These are phyloP conservation scores for Beaufortia kweichowensis DNA, from an alignment of 2,113 vertebrate genomes.

Conservation along the genomic window DNA sequence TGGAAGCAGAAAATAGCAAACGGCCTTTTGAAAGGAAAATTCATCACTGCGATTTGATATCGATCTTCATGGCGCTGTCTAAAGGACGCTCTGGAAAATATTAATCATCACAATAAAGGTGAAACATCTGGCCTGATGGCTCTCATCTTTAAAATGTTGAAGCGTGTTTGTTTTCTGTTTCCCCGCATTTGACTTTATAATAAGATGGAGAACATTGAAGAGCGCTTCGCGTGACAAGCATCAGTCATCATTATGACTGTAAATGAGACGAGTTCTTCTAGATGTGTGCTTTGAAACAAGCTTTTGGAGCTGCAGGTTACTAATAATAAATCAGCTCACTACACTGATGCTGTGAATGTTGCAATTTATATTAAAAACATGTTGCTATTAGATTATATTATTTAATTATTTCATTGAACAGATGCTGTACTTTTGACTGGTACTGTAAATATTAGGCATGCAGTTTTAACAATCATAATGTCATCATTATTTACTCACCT, in stretches of 20 bases:
- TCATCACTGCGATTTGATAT: constrained; percentile 45
- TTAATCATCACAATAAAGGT: constrained; percentile 42
- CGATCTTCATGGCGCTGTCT: constrained; percentile 37
- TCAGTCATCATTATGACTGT: background rate
- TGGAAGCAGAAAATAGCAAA: constrained; percentile 31
- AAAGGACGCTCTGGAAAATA: constrained; percentile 47
- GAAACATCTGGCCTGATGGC: constrained; percentile 24
- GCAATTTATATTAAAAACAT: no score
- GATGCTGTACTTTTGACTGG: no score
- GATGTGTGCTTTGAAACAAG: no score
- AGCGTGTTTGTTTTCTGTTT: constrained; percentile 26
- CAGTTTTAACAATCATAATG: no score
- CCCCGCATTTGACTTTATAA: constrained; percentile 38
- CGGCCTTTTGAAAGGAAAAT: constrained; percentile 32
- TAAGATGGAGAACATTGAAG: constrained; percentile 13
- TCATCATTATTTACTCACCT: no score
- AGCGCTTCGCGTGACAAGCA: constrained; percentile 33
- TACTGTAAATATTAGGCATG: no score
- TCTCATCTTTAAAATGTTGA: constrained; percentile 5
- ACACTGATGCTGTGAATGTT: no score
- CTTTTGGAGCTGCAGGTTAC: no score
- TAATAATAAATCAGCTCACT: no score
- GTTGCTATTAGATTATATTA: no score
- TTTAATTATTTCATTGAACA: no score
- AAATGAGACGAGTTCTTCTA: background rate